These are phyloP conservation scores for Eriosoma lanigerum DNA, from an alignment of 1,140 invertebrate species.

Conservation along the genomic window DNA sequence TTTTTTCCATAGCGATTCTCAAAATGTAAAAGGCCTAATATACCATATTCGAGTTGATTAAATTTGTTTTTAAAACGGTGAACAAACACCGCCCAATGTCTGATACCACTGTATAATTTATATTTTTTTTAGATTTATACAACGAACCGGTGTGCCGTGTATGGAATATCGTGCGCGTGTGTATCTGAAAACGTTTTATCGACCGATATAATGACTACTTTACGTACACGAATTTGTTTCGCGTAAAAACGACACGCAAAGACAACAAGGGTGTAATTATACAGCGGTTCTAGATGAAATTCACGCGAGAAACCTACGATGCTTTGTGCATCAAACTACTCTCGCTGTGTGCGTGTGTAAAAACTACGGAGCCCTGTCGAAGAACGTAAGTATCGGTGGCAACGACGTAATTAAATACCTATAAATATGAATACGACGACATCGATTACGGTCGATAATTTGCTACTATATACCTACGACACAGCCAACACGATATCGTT, in stretches of 20 bases:
- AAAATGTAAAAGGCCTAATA: too few relatives aligned
- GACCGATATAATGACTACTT: conserved; percentile 15
- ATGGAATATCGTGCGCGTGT: neutral
- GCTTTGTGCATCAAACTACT: neutral
- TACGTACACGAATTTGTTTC: conserved; percentile 28
- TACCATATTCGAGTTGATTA: too few relatives aligned
- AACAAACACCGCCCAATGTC: too few relatives aligned
- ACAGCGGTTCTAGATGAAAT: conserved; percentile 19
- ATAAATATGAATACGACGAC: neutral
- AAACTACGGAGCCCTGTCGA: neutral
- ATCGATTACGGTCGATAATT: neutral
- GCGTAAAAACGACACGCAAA: conserved; percentile 19
- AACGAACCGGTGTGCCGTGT: conserved; percentile 1
- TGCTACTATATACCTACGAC: neutral
- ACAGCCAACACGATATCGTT: neutral
- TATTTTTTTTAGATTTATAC: too few relatives aligned
- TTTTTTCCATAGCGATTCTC: too few relatives aligned
- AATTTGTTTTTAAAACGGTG: too few relatives aligned
- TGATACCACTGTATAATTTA: too few relatives aligned
- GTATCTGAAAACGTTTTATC: conserved; percentile 13
- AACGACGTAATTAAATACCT: neutral
- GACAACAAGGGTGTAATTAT: conserved; percentile 9
- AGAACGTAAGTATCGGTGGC: neutral
- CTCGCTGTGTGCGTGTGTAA: neutral
- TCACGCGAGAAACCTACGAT: neutral